Conservation (phyloP, 1,140 invertebrate species). For the Ostrea edulis region DNA sequence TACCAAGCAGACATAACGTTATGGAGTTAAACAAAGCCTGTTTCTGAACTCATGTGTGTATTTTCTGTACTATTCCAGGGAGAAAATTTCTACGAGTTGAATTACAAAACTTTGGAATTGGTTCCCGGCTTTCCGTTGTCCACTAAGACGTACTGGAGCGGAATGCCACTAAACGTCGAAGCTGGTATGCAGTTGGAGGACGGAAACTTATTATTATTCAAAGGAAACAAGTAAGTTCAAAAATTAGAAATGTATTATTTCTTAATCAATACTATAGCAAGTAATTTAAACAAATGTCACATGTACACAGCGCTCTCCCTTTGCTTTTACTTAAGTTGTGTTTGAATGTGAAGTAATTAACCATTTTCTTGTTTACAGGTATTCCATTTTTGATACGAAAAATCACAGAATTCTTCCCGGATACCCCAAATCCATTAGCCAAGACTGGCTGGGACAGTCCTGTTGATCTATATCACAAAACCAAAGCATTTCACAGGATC, state of each 20-base stretch:
- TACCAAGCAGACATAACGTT: neutral
- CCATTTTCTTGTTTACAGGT: neutral
- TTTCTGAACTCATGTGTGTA: neutral
- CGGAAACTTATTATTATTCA: slow-evolving; percentile 22
- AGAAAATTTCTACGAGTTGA: slow-evolving; percentile 9
- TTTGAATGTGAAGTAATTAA: neutral
- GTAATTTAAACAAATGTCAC: no score
- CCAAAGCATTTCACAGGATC: neutral
- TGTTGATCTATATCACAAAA: neutral
- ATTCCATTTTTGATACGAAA: neutral
- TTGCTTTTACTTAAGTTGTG: neutral
- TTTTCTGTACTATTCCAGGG: slow-evolving; percentile 14
- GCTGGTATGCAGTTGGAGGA: slow-evolving; percentile 19
- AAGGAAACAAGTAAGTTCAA: slow-evolving; percentile 31
- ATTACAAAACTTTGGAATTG: slow-evolving; percentile 3
- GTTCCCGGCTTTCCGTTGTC: neutral
- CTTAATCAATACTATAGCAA: no score
- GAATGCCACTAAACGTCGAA: slow-evolving; percentile 13
- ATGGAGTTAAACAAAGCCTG: neutral
- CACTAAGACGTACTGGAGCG: neutral
- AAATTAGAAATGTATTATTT: no score
- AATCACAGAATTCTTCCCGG: neutral
- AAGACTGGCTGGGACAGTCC: neutral
- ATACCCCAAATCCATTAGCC: neutral
- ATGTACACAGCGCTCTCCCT: neutral